Conservation (phyloP, 1,140 invertebrate species). For the Zaprionus lachaisei region DNA sequence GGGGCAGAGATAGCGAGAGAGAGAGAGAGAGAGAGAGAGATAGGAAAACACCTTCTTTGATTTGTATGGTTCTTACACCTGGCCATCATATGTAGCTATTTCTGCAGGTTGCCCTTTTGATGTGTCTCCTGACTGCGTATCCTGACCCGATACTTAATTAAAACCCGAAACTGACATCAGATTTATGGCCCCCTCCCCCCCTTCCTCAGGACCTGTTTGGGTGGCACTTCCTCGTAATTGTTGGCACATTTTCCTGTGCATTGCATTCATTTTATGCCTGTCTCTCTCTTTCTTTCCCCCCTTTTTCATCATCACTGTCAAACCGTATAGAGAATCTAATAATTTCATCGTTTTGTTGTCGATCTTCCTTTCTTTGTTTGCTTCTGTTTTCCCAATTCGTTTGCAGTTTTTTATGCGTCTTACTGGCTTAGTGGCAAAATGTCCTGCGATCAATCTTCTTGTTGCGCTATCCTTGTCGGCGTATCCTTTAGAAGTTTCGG, state of each 20-base stretch:
- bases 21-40: neutral
- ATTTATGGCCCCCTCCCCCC: slow-evolving; percentile 59
- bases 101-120: slow-evolving; percentile 60
- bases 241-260: slow-evolving; percentile 32
- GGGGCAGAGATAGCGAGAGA: neutral
- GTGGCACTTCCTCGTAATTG: slow-evolving; percentile 75
- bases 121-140: slow-evolving; percentile 11
- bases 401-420: slow-evolving; percentile 52
- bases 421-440: slow-evolving; percentile 34
- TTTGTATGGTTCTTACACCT: slow-evolving; percentile 62
- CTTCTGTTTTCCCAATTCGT: slow-evolving; percentile 50
- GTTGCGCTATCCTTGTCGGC: slow-evolving; percentile 45
- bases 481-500: slow-evolving; percentile 45
- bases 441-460: slow-evolving; percentile 1
- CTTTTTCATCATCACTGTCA: slow-evolving; percentile 39
- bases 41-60: slow-evolving; percentile 60
- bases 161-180: slow-evolving; percentile 65
- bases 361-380: slow-evolving; percentile 1
- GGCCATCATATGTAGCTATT: slow-evolving; percentile 55
- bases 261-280: slow-evolving; percentile 27
- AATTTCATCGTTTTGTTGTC: slow-evolving; percentile 59
- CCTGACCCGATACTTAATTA: slow-evolving; percentile 64
- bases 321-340: slow-evolving; percentile 69
- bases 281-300: neutral
- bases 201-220: slow-evolving; percentile 34